Evolutionary conservation across 2,888 invertebrate species (phyloP).

Genomic region (Yponomeuta sedellus): DNA sequence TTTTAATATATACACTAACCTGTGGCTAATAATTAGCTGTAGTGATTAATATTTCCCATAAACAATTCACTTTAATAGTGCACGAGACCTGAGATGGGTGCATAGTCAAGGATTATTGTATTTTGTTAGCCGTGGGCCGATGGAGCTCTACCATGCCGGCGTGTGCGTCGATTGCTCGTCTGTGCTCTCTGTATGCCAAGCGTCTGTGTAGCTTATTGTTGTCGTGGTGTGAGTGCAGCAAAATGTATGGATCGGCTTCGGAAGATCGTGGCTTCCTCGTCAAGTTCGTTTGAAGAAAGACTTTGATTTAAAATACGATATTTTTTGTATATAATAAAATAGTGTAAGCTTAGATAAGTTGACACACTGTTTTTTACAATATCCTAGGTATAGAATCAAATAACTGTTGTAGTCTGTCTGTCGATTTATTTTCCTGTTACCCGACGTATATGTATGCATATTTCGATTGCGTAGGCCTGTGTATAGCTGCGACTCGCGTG

Average conservation of each 20-base stretch:
- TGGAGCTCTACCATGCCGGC: background rate
- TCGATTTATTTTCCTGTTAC: slow-evolving; percentile 60
- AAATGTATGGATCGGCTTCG: slow-evolving; percentile 26
- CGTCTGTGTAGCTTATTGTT: background rate
- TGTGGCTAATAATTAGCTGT: background rate
- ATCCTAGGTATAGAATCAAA: slow-evolving; percentile 64
- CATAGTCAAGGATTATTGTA: background rate
- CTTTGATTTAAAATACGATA: slow-evolving; percentile 38
- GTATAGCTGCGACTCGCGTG: slow-evolving; percentile 44
- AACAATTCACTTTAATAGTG: background rate
- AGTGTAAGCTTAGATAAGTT: slow-evolving; percentile 63
- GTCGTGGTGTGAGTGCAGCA: slow-evolving; percentile 20
- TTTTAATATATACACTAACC: background rate
- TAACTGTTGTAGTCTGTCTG: slow-evolving; percentile 69
- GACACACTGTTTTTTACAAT: slow-evolving; percentile 74
- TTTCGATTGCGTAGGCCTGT: slow-evolving; percentile 38
- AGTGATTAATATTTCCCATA: slow-evolving; percentile 5
- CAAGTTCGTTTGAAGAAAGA: slow-evolving; percentile 61
- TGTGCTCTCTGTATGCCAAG: background rate
- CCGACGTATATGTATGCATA: slow-evolving; percentile 35
- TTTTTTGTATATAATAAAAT: slow-evolving; percentile 60
- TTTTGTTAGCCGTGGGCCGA: background rate
- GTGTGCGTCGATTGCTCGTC: background rate
- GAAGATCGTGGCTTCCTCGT: slow-evolving; percentile 45
- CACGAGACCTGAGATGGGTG: background rate